Percentiles rank a stretch among this genome's conserved stretches.
phyloP scores from a whole-genome alignment of 1,140 invertebrate genomes.

The Elymnias hypermnestra region DNA sequence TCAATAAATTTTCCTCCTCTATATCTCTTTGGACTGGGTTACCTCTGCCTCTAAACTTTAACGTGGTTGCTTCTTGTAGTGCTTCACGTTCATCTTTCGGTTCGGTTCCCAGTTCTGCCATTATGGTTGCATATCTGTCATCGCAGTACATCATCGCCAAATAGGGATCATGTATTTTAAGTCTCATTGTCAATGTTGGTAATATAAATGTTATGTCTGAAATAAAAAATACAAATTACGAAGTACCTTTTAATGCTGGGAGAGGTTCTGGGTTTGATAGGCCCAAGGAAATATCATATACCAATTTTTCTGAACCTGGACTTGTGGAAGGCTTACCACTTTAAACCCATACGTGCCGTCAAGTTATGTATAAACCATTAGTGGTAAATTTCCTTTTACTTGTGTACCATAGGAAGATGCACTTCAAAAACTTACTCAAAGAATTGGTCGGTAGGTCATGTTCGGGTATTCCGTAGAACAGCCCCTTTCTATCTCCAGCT shows the following conservation, averaged over 20 bases:
- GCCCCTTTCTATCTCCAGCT: slow-evolving; percentile 39
- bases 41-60: slow-evolving; percentile 37
- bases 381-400: too few species aligned
- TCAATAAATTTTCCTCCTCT: slow-evolving; percentile 10
- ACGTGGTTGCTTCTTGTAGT: slow-evolving; percentile 23
- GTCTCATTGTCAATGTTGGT: slow-evolving; percentile 23
- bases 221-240: slow-evolving; percentile 4
- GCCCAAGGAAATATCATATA: too few species aligned
- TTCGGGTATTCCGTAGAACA: slow-evolving; percentile 36
- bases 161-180: slow-evolving; percentile 49
- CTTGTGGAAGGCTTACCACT: too few species aligned
- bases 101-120: slow-evolving; percentile 37
- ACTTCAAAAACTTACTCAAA: too few species aligned
- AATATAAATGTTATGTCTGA: slow-evolving; percentile 27
- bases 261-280: too few species aligned
- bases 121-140: slow-evolving; percentile 30
- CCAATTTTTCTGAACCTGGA: too few species aligned
- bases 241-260: too few species aligned
- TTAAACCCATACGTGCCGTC: too few species aligned
- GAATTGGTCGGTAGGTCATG: slow-evolving; percentile 19
- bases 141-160: slow-evolving; percentile 45
- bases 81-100: slow-evolving; percentile 27
- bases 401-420: too few species aligned
- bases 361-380: too few species aligned
- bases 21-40: slow-evolving; percentile 24